Evolutionary conservation across 2,113 vertebrate species (phyloP), one percentile per base, ranked within the genome.

Genomic region (Sinocyclocheilus anshuiensis): DNA sequence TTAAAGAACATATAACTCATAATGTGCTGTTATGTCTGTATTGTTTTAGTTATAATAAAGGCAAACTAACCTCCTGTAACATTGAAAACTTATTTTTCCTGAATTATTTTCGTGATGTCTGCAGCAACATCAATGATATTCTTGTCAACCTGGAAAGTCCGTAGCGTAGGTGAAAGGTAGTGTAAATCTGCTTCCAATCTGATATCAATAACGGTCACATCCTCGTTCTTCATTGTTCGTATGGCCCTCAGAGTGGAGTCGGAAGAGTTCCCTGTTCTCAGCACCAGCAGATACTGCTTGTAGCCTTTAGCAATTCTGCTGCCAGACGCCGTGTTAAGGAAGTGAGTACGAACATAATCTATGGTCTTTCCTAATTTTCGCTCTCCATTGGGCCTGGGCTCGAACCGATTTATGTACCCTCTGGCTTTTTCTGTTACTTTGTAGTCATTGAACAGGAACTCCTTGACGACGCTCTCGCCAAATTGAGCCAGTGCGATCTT

Each of bases 401-500:
- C 59, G 7, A 95, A 90, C 6, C 42, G 50, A 18, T 18, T 91
- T 1, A 96, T 0, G 2, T 90, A 91, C 0, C 7, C 6, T 1
- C 75, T 13, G 8, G 86, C 84, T 24, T 95, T 87, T 12, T 91
- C 75, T 86, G 89, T 95, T 69, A 77, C 95, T 88, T 92, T 65
- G 75, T 91, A 88, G 2, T 81, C 80, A 3, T 94, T 95, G 18
- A 97, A 88, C 9, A 90, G 84, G 81, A 97, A 97, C n/a, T 96
- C 96, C 0, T 87, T 90, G 12, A 90, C 90, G 9, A 89, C 77
- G 2, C 88, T 53, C 2, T 22, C 29, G 0, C 93, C 88, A 8
- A 95, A 97, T 88, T 96, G 94, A 29, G 95, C 96, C 90, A 97
- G 48, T 9, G 96, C 96, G 5, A 97, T 61, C 0, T 88, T 95